These are phyloP conservation scores for Margarornis squamiger DNA, from an alignment of 2,797 vertebrate species.

Conservation along the genomic window DNA sequence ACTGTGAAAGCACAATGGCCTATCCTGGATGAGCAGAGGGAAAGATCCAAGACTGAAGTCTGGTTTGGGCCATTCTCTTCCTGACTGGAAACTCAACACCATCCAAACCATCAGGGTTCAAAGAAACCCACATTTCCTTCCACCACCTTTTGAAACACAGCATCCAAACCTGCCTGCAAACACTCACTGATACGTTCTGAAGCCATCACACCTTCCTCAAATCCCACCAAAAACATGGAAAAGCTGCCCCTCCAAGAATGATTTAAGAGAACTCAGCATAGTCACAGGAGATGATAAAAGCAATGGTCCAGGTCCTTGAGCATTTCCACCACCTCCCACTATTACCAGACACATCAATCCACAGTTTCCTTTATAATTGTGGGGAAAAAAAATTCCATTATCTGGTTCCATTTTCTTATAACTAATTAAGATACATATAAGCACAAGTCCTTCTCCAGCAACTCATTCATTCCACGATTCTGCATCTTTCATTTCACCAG, in stretches of 20 bases:
- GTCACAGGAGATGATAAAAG: not conserved
- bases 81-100: not conserved
- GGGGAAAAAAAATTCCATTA: not conserved
- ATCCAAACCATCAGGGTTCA: not conserved
- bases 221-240: not conserved
- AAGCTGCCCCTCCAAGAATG: not conserved
- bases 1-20: not conserved
- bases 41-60: not conserved
- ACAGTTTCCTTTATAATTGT: constrained; percentile 31
- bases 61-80: not conserved
- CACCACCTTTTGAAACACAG: not conserved
- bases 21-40: not conserved
- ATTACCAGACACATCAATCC: not conserved
- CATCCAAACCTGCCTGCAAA: not conserved
- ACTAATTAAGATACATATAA: constrained; percentile 19
- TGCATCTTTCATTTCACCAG: constrained; percentile 39
- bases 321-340: constrained; percentile 6
- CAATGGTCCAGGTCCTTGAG: not conserved
- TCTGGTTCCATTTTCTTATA: not conserved
- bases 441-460: not conserved
- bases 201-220: not conserved
- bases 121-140: not conserved
- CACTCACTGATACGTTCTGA: not conserved
- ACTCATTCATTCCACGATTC: constrained; percentile 41
- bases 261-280: not conserved